Evolutionary conservation across 64 coral and sea anemone genomes (phyloP), one percentile per base, ranked within the genome.

Genomic region (Orbicella faveolata): DNA sequence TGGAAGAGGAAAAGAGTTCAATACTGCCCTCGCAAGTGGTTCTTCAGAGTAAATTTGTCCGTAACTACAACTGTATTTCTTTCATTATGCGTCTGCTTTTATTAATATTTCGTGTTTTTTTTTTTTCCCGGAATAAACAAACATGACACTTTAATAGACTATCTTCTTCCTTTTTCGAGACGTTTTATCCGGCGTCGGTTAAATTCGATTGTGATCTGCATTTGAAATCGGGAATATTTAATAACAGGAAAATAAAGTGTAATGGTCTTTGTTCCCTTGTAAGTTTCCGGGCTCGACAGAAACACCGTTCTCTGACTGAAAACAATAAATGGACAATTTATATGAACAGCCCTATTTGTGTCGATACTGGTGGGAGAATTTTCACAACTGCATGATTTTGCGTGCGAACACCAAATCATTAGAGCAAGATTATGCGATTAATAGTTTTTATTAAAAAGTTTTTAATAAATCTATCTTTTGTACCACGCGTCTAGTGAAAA

Each of bases 71-170:
- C 23, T 18, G 48, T n/a, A 79, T 52, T 41, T 78, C 75, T 79
- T 33, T 79, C 77, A 26, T 79, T 57, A 21, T 79, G 25, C 51
- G 52, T 57, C 52, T 63, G 79, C 59, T 36, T 63, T 81, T 63
- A 63, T 81, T 81, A 81, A 81, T 63, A 30, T 81, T 34, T 26
- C 33, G 44, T 48, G 44, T 48, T 48, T 48, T 15, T 81, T 30
- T 36, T 63, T 81, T 30, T 30, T 30, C 30, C 54, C 79, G 30
- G 79, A 63, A 19, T 63, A 81, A 81, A 81, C 79, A 81, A 81
- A 81, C 26, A 63, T 81, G 79, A 81, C 79, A 81, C 57, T 63
- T 81, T 81, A 21, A 81, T 34, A 36, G 52, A 63, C 79, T 81
- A 33, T 10, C 5, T 81, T 36, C 79, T 63, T 81, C 79, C 79